Evolutionary conservation across 2,888 invertebrate genomes (phyloP).

Genomic region (Andrena praecox): DNA sequence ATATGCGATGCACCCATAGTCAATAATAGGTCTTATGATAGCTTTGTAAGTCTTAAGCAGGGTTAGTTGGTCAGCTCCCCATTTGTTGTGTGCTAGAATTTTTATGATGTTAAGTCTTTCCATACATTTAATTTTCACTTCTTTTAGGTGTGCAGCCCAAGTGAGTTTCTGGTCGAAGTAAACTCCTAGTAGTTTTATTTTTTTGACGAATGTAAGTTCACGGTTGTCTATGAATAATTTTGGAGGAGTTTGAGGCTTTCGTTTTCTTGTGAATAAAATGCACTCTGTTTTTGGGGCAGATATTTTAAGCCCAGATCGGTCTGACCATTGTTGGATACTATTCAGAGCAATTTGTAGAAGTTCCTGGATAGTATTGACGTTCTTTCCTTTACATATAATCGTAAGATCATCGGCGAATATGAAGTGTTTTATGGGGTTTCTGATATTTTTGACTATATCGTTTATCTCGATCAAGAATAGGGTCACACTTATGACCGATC

Average conservation of each 20-base stretch:
- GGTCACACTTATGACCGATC: no score
- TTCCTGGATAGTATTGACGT: no score
- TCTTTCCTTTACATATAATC: no score
- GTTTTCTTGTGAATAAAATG: not conserved
- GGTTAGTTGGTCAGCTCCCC: not conserved
- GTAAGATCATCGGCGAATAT: no score
- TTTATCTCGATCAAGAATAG: no score
- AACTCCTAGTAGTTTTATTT: slow-evolving; percentile 9
- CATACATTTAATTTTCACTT: not conserved
- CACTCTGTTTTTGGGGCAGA: not conserved
- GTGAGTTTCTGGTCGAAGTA: slow-evolving; percentile 1
- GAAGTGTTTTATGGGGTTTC: no score
- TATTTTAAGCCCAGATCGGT: no score
- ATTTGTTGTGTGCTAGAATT: slow-evolving; percentile 1
- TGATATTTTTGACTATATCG: no score
- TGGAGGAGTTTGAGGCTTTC: not conserved
- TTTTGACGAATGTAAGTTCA: not conserved
- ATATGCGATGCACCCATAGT: slow-evolving; percentile 1
- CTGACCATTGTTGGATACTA: no score
- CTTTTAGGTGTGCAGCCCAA: not conserved
- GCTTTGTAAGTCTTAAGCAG: slow-evolving; percentile 2
- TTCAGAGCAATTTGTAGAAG: no score
- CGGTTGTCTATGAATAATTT: not conserved
- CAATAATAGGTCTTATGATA: not conserved
- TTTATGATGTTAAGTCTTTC: not conserved